A percentile compares a stretch with the other conserved stretches of the same genome.
phyloP scores from a whole-genome alignment of 2,888 invertebrate species.

The Dryobotodes eremita region DNA sequence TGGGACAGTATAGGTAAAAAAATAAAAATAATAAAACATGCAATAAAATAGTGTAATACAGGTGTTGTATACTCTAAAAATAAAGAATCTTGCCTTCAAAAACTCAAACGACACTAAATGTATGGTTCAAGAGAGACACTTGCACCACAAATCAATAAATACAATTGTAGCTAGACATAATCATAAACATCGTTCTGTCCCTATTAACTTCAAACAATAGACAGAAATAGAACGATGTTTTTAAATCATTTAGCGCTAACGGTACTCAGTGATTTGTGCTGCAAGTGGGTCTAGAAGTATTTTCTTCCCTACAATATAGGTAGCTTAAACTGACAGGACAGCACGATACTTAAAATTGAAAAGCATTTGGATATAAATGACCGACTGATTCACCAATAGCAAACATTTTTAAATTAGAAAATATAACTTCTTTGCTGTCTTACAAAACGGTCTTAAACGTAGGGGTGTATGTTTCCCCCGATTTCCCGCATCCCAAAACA shows the following conservation, averaged over 20 bases:
- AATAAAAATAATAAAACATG: too few relatives aligned
- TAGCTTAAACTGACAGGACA: neutral
- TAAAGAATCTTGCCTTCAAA: too few relatives aligned
- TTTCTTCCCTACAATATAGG: neutral
- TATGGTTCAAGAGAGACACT: neutral
- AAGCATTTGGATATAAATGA: neutral
- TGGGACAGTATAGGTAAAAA: too few relatives aligned
- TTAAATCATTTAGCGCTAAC: neutral
- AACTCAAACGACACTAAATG: neutral
- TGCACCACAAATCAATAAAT: neutral
- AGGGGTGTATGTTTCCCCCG: neutral
- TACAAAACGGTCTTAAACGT: slow-evolving; percentile 19
- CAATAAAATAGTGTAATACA: neutral
- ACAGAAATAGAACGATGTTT: neutral
- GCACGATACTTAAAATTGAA: too few relatives aligned
- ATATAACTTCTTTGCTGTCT: slow-evolving; percentile 4
- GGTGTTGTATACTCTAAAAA: neutral
- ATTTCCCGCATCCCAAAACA: slow-evolving; percentile 40
- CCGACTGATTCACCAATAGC: neutral
- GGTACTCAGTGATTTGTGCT: neutral
- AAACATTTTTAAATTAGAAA: neutral
- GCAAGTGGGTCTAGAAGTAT: neutral
- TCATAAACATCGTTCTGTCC: neutral
- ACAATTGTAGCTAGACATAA: neutral
- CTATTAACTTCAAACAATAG: neutral